Evolutionary conservation across 2,797 vertebrate species (phyloP).

Genomic region (Anabacerthia variegaticeps): DNA sequence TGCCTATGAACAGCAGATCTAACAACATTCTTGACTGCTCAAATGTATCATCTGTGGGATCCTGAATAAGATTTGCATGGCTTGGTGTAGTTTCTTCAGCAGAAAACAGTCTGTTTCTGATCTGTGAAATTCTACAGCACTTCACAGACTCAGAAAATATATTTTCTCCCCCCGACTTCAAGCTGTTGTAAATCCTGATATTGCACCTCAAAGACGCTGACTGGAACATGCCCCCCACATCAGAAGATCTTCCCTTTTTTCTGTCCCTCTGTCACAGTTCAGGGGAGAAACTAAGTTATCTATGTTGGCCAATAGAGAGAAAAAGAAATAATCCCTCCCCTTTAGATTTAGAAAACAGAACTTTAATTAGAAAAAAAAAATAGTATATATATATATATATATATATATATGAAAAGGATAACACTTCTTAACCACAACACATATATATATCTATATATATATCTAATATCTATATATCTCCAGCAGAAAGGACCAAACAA

Average conservation of each 20-base stretch:
- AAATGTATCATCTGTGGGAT: neutral
- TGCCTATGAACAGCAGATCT: neutral
- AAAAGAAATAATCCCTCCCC: too few species aligned
- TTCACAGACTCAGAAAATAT: neutral
- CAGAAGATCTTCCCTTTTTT: neutral
- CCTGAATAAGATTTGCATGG: neutral
- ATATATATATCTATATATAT: too few species aligned
- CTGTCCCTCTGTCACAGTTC: neutral
- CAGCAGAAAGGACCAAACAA: too few species aligned
- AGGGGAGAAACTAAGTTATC: too few species aligned
- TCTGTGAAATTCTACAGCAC: neutral
- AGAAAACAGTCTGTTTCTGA: neutral
- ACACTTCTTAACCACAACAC: too few species aligned
- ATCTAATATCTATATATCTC: too few species aligned
- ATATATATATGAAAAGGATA: too few species aligned
- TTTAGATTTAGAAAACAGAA: too few species aligned
- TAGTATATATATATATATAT: too few species aligned
- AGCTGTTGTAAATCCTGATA: neutral
- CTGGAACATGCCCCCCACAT: neutral
- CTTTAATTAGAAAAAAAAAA: too few species aligned
- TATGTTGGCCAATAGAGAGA: too few species aligned
- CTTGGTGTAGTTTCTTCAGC: neutral
- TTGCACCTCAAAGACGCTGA: neutral
- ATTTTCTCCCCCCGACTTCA: neutral
- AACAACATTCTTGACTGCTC: neutral